These are phyloP conservation scores for Anoura caudifer DNA, from an alignment of 2,113 vertebrate genomes.

Conservation along the genomic window DNA sequence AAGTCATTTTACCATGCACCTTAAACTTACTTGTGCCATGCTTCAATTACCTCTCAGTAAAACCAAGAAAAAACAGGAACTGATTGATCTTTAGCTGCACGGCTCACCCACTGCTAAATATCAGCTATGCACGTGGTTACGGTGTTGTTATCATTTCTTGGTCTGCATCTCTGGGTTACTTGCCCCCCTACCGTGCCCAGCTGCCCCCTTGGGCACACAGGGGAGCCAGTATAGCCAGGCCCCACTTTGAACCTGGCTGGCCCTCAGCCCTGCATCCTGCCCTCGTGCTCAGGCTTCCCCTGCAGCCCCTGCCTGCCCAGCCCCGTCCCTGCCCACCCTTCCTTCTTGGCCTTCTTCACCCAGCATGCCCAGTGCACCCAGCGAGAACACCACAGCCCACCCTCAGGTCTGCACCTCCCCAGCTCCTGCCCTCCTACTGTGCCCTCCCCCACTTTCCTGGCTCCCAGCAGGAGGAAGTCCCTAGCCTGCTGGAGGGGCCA, in stretches of 20 bases:
- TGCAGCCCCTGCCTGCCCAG: fast-evolving
- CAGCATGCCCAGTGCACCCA: background rate
- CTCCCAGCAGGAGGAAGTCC: background rate
- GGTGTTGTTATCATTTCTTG: background rate
- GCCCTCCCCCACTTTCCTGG: background rate
- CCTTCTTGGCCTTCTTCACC: background rate
- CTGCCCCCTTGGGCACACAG: too few species aligned
- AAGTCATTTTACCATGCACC: background rate
- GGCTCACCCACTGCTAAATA: background rate
- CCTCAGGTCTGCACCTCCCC: background rate
- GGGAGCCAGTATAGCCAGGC: background rate
- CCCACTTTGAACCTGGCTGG: fast-evolving
- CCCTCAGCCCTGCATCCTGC: background rate
- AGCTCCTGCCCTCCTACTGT: too few species aligned
- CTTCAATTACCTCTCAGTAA: background rate
- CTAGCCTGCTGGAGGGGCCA: background rate
- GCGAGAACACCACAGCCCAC: background rate
- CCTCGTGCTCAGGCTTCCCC: too few species aligned
- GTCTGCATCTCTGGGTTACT: background rate
- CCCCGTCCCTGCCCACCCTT: background rate
- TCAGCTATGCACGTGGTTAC: background rate
- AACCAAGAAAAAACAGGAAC: background rate
- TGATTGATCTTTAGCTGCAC: fast-evolving
- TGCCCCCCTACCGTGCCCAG: background rate
- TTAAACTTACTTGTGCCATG: background rate